Evolutionary conservation across 2,888 invertebrate genomes (phyloP).

Genomic region (Caenorhabditis sp.): DNA sequence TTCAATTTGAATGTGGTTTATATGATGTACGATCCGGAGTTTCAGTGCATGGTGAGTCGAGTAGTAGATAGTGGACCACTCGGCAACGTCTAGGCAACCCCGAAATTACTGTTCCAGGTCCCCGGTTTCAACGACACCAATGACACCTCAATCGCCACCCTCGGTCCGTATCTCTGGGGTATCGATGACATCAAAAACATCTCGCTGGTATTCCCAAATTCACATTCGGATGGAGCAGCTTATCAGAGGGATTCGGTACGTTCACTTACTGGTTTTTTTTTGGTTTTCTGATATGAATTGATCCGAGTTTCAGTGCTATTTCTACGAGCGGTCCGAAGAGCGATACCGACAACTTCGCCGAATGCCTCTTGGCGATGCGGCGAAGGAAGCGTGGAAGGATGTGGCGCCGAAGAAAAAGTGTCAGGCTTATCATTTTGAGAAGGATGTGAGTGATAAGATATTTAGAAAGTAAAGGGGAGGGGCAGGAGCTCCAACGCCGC

Average conservation of each 20-base stretch:
- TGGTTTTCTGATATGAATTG: too few relatives aligned
- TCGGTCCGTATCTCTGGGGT: slow-evolving; percentile 71
- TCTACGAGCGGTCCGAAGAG: slow-evolving; percentile 73
- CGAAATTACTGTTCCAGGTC: slow-evolving; percentile 68
- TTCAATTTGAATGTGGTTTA: slow-evolving; percentile 83
- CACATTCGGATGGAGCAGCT: slow-evolving; percentile 40
- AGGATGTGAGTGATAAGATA: slow-evolving; percentile 72
- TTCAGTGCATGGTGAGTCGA: slow-evolving; percentile 75
- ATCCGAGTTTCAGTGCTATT: slow-evolving; percentile 81
- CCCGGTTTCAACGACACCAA: slow-evolving; percentile 76
- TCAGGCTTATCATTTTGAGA: slow-evolving; percentile 77
- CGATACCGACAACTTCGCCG: slow-evolving; percentile 77
- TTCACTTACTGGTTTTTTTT: neutral
- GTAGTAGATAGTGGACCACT: too few relatives aligned
- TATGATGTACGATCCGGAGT: slow-evolving; percentile 82
- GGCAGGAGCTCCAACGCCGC: too few relatives aligned
- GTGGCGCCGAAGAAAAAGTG: slow-evolving; percentile 73
- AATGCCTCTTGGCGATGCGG: slow-evolving; percentile 68
- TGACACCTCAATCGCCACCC: slow-evolving; percentile 56
- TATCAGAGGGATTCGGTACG: slow-evolving; percentile 64
- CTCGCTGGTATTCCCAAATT: slow-evolving; percentile 77
- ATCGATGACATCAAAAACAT: slow-evolving; percentile 74
- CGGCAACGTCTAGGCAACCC: too few relatives aligned
- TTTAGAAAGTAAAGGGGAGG: too few relatives aligned
- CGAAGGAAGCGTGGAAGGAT: slow-evolving; percentile 71